phyloP scores from a whole-genome alignment of 2,888 invertebrate species.

The Lampropteryx suffumata region DNA sequence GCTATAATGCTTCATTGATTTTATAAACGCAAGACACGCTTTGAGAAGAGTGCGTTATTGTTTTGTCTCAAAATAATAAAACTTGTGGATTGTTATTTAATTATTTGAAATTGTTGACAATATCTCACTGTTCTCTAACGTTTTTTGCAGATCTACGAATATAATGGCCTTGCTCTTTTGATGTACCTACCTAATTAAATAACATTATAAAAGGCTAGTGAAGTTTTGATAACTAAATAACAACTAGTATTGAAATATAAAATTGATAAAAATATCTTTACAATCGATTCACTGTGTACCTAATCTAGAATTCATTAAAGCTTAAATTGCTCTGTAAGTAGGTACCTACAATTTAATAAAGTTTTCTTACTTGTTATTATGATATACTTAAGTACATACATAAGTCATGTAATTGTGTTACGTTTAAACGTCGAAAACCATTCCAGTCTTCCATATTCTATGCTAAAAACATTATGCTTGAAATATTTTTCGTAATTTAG shows the following conservation, averaged over 20 bases:
- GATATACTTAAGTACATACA: too few relatives aligned
- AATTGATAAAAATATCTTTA: slow-evolving; percentile 59
- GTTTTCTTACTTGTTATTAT: too few relatives aligned
- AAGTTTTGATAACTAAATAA: slow-evolving; percentile 80
- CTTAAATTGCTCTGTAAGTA: slow-evolving; percentile 23
- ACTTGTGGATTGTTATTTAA: neutral
- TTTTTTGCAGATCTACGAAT: slow-evolving; percentile 58
- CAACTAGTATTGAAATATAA: slow-evolving; percentile 75
- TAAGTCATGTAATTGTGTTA: too few relatives aligned
- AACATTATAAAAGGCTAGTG: slow-evolving; percentile 81
- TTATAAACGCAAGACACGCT: slow-evolving; percentile 39
- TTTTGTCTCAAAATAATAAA: slow-evolving; percentile 6
- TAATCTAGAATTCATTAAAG: slow-evolving; percentile 22
- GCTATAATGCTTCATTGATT: slow-evolving; percentile 39
- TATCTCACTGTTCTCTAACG: slow-evolving; percentile 42
- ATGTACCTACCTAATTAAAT: slow-evolving; percentile 67
- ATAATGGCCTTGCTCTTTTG: slow-evolving; percentile 74
- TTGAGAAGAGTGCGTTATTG: slow-evolving; percentile 44
- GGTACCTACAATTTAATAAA: too few relatives aligned
- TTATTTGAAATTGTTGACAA: slow-evolving; percentile 38
- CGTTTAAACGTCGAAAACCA: too few relatives aligned
- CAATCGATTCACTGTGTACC: slow-evolving; percentile 40
- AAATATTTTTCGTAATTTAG: neutral
- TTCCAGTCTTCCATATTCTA: neutral
- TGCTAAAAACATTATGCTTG: neutral